phyloP scores from a whole-genome alignment of 2,797 vertebrate genomes.

The Heterohyrax brucei region DNA sequence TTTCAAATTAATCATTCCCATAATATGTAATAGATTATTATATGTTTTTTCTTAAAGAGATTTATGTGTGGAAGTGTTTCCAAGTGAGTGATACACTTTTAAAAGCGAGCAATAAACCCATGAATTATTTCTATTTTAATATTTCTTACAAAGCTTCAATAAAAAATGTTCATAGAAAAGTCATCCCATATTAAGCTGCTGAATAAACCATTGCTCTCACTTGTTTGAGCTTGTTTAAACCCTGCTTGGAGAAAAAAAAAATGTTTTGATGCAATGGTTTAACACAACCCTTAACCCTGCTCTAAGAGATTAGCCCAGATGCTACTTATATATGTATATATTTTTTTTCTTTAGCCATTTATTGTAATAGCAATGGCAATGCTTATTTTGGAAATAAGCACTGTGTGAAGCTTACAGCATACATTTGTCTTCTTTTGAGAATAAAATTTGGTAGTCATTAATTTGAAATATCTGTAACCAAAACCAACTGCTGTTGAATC shows the following conservation, averaged over 20 bases:
- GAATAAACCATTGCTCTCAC: slow-evolving; percentile 3
- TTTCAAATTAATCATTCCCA: not conserved
- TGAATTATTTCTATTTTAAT: slow-evolving; percentile 14
- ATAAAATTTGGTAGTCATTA: not conserved
- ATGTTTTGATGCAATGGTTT: not conserved
- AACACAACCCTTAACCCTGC: not conserved
- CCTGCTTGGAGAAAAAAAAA: not conserved
- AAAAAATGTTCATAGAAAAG: slow-evolving; percentile 44
- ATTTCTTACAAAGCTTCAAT: not conserved
- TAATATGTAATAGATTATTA: not conserved
- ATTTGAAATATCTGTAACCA: slow-evolving; percentile 8
- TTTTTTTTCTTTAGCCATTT: slow-evolving; percentile 40
- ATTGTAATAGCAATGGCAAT: not conserved
- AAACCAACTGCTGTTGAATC: no score
- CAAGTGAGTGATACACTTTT: slow-evolving; percentile 66
- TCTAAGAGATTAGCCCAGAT: not conserved
- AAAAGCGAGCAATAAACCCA: not conserved
- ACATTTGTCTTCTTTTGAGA: not conserved
- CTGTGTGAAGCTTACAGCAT: not conserved
- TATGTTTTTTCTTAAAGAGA: slow-evolving; percentile 75
- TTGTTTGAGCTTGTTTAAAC: not conserved
- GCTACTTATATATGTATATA: not conserved
- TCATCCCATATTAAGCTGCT: not conserved
- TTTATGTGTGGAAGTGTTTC: slow-evolving; percentile 83
- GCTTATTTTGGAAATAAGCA: slow-evolving; percentile 42